These are phyloP conservation scores for Blastobasis adustella DNA, from an alignment of 2,888 invertebrate genomes.

Conservation along the genomic window DNA sequence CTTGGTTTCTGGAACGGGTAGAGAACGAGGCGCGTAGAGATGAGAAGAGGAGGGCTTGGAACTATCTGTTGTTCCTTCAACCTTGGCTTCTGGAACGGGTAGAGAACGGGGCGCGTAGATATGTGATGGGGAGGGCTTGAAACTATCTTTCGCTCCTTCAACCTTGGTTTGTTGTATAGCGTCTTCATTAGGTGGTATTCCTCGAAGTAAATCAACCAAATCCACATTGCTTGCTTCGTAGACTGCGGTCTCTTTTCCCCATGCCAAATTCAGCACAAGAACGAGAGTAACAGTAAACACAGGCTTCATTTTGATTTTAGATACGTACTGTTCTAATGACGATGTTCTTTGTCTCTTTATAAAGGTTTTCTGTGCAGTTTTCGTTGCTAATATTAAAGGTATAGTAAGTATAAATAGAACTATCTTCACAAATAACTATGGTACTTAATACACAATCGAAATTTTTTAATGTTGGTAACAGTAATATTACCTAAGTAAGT, in stretches of 20 bases:
- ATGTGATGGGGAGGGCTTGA: neutral
- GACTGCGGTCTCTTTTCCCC: conserved; percentile 21
- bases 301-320: conserved; percentile 7
- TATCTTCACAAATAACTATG: no score
- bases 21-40: no score
- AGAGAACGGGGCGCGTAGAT: no score
- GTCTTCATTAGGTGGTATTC: conserved; percentile 20
- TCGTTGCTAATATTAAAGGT: neutral
- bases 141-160: conserved; percentile 16
- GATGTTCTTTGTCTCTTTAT: conserved; percentile 25
- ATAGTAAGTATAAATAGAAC: no score
- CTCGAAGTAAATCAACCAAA: conserved; percentile 28
- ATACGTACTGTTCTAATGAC: conserved; percentile 25
- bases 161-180: conserved; percentile 23
- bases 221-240: conserved; percentile 27
- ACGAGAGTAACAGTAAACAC: conserved; percentile 8
- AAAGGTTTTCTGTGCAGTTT: conserved; percentile 13
- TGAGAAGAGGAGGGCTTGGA: no score
- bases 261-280: conserved; percentile 12
- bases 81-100: no score
- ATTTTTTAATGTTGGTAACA: no score
- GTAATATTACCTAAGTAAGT: no score
- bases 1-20: conserved; percentile 16
- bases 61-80: no score
- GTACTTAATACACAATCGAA: no score